A percentile compares a stretch with the other conserved stretches of the same genome.
These are phyloP conservation scores for Campoplex nolae DNA, from an alignment of 2,888 invertebrate genomes.

Conservation along the genomic window DNA sequence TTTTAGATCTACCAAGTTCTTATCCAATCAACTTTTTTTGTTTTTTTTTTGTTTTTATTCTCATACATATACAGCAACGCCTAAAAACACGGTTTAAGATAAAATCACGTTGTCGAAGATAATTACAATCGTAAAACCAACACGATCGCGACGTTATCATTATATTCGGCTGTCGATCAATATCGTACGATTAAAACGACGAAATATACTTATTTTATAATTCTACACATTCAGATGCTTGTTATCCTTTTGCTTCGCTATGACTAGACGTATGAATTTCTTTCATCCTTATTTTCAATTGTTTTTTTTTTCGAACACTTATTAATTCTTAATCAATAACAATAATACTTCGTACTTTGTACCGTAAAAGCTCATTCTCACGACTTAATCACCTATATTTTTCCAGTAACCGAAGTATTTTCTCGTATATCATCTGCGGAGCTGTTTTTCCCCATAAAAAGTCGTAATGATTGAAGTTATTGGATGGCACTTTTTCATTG, in stretches of 20 bases:
- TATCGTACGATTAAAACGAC: slow-evolving; percentile 5
- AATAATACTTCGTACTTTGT: background rate
- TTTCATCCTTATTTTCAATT: slow-evolving; percentile 29
- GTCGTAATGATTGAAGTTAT: slow-evolving; percentile 80
- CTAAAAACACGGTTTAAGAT: background rate
- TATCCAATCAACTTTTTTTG: background rate
- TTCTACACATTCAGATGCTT: background rate
- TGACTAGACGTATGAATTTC: slow-evolving; percentile 56
- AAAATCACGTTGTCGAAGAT: background rate
- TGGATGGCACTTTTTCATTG: slow-evolving; percentile 73
- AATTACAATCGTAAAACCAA: background rate
- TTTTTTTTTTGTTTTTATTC: no score
- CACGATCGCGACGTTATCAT: background rate
- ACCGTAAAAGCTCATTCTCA: background rate
- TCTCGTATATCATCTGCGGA: slow-evolving; percentile 75
- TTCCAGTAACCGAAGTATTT: slow-evolving; percentile 76
- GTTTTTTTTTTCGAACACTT: background rate
- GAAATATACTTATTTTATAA: background rate
- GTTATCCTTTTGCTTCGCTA: slow-evolving; percentile 18
- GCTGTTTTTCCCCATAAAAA: slow-evolving; percentile 81
- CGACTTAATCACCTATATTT: slow-evolving; percentile 71
- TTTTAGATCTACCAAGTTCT: slow-evolving; percentile 1
- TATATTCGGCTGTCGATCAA: background rate
- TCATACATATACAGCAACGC: background rate
- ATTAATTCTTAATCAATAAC: background rate